Evolutionary conservation across 1,140 invertebrate genomes (phyloP).

Genomic region (Euglossa dilemma): DNA sequence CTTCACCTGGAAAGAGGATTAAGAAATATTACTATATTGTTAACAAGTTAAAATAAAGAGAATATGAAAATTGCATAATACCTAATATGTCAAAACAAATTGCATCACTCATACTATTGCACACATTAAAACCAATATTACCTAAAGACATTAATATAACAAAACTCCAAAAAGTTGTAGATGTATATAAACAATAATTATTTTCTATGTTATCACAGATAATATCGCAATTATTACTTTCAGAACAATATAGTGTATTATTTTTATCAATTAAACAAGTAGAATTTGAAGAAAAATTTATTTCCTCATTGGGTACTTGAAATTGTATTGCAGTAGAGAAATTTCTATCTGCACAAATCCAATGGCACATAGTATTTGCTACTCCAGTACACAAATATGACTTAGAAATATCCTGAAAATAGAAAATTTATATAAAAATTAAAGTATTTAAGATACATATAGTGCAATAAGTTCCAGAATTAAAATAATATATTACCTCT

Average conservation of each 20-base stretch:
- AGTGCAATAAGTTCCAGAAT: neutral
- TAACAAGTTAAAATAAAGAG: neutral
- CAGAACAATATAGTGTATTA: slow-evolving; percentile 28
- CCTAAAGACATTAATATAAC: slow-evolving; percentile 87
- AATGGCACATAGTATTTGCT: slow-evolving; percentile 61
- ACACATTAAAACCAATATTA: slow-evolving; percentile 89
- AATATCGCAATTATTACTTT: slow-evolving; percentile 56
- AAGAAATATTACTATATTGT: neutral
- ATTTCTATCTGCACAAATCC: slow-evolving; percentile 63
- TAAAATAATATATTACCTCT: slow-evolving; percentile 43
- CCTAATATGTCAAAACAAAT: slow-evolving; percentile 92
- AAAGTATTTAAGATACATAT: neutral
- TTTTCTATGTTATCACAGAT: slow-evolving; percentile 63
- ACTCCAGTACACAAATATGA: slow-evolving; percentile 33
- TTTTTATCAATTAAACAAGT: slow-evolving; percentile 62
- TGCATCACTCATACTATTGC: slow-evolving; percentile 90
- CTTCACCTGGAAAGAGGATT: slow-evolving; percentile 78
- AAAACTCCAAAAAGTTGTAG: slow-evolving; percentile 87
- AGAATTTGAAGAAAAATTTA: slow-evolving; percentile 66
- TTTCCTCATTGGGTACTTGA: slow-evolving; percentile 21
- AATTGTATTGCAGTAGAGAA: slow-evolving; percentile 62
- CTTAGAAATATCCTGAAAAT: slow-evolving; percentile 26
- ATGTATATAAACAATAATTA: slow-evolving; percentile 81
- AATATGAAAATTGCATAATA: slow-evolving; percentile 74
- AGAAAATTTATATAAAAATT: neutral